Conservation (phyloP, 2,113 vertebrate genomes). For the human (Homo sapiens) region DNA sequence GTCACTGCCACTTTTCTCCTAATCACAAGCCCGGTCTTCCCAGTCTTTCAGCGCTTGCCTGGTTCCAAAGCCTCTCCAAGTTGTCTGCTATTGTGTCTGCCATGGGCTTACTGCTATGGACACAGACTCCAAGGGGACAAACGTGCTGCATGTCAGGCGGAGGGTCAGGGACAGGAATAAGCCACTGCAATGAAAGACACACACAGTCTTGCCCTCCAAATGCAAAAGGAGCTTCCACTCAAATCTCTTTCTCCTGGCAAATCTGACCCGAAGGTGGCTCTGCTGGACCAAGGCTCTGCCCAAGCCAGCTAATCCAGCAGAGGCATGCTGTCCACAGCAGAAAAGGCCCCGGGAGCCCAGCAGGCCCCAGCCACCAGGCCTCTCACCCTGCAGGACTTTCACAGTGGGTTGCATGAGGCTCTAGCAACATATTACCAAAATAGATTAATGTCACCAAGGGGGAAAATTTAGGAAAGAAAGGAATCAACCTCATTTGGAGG, state of each 20-base stretch:
- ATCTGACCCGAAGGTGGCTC: constrained; percentile 57
- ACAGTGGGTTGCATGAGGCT: not conserved
- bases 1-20: not conserved
- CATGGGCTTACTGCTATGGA: not conserved
- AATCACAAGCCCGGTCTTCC: not conserved
- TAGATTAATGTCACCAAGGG: constrained; percentile 15
- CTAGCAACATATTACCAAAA: not conserved
- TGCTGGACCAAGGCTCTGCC: constrained; percentile 39
- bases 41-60: not conserved
- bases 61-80: not conserved
- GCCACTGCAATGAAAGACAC: not conserved
- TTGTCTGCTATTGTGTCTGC: not conserved
- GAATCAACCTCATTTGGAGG: constrained; percentile 25
- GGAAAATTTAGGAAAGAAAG: constrained; percentile 1
- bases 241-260: not conserved
- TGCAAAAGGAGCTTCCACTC: not conserved
- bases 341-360: constrained; percentile 74
- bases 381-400: not conserved
- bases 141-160: not conserved
- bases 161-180: not conserved
- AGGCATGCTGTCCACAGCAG: not conserved
- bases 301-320: not conserved
- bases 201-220: not conserved
- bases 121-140: constrained; percentile 6
- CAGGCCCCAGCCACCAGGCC: constrained; percentile 34